These are phyloP conservation scores for Pyrochroa serraticornis DNA, from an alignment of 2,888 invertebrate species.

Conservation along the genomic window DNA sequence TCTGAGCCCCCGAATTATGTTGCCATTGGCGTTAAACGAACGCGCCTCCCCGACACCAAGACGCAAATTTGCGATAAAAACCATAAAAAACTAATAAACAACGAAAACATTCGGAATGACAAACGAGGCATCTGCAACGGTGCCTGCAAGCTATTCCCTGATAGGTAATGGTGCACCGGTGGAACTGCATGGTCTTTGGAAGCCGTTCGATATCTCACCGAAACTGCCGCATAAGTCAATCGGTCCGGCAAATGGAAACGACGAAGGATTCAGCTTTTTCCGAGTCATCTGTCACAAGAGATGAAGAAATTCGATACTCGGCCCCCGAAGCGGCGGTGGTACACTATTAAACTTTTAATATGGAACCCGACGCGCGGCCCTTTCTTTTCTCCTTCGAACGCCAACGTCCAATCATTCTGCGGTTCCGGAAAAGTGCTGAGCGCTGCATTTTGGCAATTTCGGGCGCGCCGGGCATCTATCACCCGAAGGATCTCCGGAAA, in stretches of 20 bases:
- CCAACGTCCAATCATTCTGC: slow-evolving; percentile 31
- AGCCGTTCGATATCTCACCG: slow-evolving; percentile 12
- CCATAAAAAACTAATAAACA: background rate
- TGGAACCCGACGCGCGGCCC: slow-evolving; percentile 1
- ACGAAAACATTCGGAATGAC: background rate
- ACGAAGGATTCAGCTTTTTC: slow-evolving; percentile 13
- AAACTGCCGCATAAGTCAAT: slow-evolving; percentile 21
- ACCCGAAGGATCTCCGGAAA: slow-evolving; percentile 47
- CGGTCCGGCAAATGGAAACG: slow-evolving; percentile 18
- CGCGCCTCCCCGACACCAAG: too few relatives aligned
- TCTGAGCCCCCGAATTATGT: background rate
- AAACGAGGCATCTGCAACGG: background rate
- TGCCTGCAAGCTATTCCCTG: background rate
- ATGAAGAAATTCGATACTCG: slow-evolving; percentile 21
- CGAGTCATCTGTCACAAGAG: slow-evolving; percentile 19
- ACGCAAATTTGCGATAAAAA: too few relatives aligned
- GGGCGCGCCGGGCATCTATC: slow-evolving; percentile 49
- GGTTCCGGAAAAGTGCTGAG: slow-evolving; percentile 43
- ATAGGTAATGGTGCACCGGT: too few relatives aligned
- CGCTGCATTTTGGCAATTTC: slow-evolving; percentile 53
- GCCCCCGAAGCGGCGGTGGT: slow-evolving; percentile 1
- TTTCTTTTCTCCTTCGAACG: slow-evolving; percentile 12
- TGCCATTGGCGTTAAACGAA: too few relatives aligned
- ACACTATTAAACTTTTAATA: slow-evolving; percentile 28
- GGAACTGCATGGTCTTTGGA: background rate